Evolutionary conservation across 2,797 vertebrate genomes (phyloP).

Genomic region (Diplodus puntazzo): DNA sequence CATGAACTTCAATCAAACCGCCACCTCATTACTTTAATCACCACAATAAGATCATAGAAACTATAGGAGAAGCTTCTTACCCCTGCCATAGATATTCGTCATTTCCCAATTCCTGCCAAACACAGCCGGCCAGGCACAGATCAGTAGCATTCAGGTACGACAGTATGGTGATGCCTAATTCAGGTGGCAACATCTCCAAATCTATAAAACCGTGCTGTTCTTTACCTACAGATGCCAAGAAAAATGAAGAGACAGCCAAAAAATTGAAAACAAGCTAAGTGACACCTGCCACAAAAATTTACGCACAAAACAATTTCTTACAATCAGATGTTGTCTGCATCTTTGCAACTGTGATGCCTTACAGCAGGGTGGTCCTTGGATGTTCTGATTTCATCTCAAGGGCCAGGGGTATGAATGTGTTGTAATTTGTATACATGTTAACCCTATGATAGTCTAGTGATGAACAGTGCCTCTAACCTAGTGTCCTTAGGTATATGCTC

Average conservation of each 20-base stretch:
- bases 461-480: background rate
- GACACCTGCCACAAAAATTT: background rate
- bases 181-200: conserved; percentile 96
- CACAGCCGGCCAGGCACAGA: conserved; percentile 96
- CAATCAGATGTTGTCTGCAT: background rate
- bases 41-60: background rate
- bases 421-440: background rate
- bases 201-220: conserved; percentile 95
- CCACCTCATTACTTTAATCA: background rate
- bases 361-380: background rate
- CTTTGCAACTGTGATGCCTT: background rate
- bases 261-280: background rate
- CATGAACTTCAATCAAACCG: background rate
- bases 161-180: conserved; percentile 97
- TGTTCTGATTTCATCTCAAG: background rate
- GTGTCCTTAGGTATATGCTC: background rate
- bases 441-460: background rate
- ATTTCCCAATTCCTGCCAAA: conserved; percentile 96
- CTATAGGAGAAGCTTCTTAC: conserved; percentile 74
- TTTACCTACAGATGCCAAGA: conserved; percentile 76
- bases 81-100: conserved; percentile 99
- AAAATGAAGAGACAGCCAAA: background rate
- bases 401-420: background rate
- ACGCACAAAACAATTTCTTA: background rate
- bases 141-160: conserved; percentile 99